Evolutionary conservation across 1,140 invertebrate species (phyloP).

Genomic region (Brachionus calyciflorus): DNA sequence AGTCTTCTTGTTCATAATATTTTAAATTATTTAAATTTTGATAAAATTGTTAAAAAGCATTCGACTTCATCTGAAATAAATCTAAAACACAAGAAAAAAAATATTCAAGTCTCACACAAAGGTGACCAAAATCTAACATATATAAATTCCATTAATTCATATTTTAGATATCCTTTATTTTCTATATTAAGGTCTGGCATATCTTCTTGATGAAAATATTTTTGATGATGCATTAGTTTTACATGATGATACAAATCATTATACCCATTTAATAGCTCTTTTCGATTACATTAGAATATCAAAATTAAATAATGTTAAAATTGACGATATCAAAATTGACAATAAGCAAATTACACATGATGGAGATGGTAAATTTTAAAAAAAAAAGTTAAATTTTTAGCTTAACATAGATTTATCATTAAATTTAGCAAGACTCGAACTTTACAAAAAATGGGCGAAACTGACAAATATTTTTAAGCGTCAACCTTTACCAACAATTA

Average conservation of each 20-base stretch:
- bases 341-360: constrained; percentile 2
- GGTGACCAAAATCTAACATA: background rate
- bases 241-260: constrained; percentile 28
- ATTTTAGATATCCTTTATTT: background rate
- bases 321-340: background rate
- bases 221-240: constrained; percentile 44
- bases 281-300: background rate
- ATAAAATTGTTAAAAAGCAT: too few species aligned
- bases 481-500: constrained; percentile 85
- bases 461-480: constrained; percentile 69
- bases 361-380: background rate
- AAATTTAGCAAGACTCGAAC: background rate
- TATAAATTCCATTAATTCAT: too few species aligned
- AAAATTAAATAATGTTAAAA: background rate
- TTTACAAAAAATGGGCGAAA: constrained; percentile 66
- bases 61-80: too few species aligned
- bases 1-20: background rate
- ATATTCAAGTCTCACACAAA: too few species aligned
- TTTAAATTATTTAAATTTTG: background rate
- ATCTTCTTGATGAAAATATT: constrained; percentile 19
- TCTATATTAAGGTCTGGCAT: background rate
- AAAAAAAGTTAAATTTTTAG: too few species aligned
- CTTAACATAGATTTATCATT: too few species aligned
- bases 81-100: too few species aligned
- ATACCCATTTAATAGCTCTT: constrained; percentile 1